Evolutionary conservation across 2,888 invertebrate species (phyloP), one percentile per base, ranked within the genome.

Genomic region (Trichogramma evanescens): DNA sequence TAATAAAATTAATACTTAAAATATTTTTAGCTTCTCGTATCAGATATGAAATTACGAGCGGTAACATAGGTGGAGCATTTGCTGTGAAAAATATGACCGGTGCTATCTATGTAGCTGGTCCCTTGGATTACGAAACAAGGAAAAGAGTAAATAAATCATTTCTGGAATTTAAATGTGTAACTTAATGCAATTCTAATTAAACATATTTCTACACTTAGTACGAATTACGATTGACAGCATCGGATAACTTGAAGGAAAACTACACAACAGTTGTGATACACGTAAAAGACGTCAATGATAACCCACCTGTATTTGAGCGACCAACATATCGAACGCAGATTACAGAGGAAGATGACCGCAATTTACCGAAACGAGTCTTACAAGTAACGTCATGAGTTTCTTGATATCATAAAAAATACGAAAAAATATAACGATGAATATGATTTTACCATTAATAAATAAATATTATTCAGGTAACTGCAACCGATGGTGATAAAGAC

Each of bases 31-130:
- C 95, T 80, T 95, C 95, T 83, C 92, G 93, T 86, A 94, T 97
- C 86, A 93, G 95, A 85, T 97, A 97, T 85, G 95, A 96, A 89
- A 96, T 97, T 82, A 95, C 95, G 81, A 93, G 93, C 87, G 96
- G 96, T 84, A 97, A 97, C 89, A 89, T 94, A 86, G 95, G 95
- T 66, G 96, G 95, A 72, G 95, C 95, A 46, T 96, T 96, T 80
- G 95, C 95, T 71, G 95, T 96, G 78, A 95, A 95, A 83, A 95
- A 95, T 82, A 95, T 95, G 91, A 96, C 96, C 69, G 97, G 97
- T 72, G 96, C 96, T 78, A 96, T 97, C 81, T 96, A 95, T 82
- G 95, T 97, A 70, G 95, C 95, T 63, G 95, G 95, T 69, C 93
- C 95, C 63, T 85, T 97, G 77, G 97, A 97, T 83, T 97, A 96